A percentile compares a stretch with the other conserved stretches of the same genome.
phyloP scores from a whole-genome alignment of 2,113 vertebrate genomes.

The Sylvia atricapilla region DNA sequence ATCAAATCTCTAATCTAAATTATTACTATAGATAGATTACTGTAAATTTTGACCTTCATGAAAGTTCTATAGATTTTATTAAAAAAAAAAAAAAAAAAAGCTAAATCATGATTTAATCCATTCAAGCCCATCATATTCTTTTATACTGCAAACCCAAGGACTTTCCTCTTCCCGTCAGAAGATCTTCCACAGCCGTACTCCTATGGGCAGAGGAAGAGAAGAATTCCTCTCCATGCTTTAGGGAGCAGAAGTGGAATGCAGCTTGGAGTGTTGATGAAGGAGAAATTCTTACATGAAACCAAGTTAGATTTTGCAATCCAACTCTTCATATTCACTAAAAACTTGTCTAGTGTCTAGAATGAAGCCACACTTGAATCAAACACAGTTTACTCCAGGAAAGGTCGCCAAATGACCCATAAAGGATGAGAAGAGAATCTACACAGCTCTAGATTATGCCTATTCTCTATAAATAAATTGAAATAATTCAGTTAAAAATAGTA shows the following conservation, averaged over 20 bases:
- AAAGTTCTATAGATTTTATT: neutral
- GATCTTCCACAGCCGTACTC: neutral
- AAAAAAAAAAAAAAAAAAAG: accelerated
- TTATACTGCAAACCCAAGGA: neutral
- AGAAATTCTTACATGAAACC: neutral
- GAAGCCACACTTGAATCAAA: neutral
- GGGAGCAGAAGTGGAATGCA: neutral
- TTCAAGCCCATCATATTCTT: neutral
- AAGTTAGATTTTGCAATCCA: neutral
- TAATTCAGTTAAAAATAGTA: neutral
- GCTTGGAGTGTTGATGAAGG: neutral
- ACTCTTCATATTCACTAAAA: neutral
- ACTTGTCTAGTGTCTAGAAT: neutral
- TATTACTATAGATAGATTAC: neutral
- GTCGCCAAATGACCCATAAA: neutral
- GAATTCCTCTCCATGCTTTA: neutral
- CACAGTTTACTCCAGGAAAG: neutral
- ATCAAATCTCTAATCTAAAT: neutral
- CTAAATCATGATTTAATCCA: neutral
- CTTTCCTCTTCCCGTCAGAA: neutral
- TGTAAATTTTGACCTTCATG: neutral
- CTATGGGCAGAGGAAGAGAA: neutral
- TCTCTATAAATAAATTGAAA: neutral
- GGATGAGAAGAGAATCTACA: neutral
- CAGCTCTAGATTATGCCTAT: neutral